These are phyloP conservation scores for Scomber japonicus DNA, from an alignment of 2,113 vertebrate species.

Conservation along the genomic window DNA sequence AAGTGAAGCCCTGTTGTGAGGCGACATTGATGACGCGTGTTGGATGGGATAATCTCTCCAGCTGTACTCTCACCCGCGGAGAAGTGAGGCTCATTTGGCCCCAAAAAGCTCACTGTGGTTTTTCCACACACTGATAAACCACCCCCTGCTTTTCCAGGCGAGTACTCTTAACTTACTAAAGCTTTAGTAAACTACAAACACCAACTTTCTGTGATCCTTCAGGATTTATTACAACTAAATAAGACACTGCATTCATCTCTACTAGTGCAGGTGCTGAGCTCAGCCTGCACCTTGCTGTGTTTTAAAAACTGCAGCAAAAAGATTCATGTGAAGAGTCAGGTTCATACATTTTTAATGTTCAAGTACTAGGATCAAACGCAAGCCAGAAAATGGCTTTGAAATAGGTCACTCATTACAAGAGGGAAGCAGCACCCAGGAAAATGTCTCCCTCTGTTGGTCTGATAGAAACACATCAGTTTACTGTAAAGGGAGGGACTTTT, in stretches of 20 bases:
- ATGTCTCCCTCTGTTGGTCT: slow-evolving; percentile 64
- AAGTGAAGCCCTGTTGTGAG: slow-evolving; percentile 74
- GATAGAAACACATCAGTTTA: not conserved
- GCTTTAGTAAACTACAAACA: not conserved
- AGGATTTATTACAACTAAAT: not conserved
- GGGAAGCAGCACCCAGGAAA: not conserved
- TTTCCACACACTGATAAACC: slow-evolving; percentile 44
- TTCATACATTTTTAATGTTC: slow-evolving; percentile 2
- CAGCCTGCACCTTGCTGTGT: not conserved
- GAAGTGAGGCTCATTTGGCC: slow-evolving; percentile 67
- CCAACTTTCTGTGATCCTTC: not conserved
- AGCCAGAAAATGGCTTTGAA: slow-evolving; percentile 18
- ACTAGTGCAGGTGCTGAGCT: not conserved
- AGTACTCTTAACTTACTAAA: not conserved
- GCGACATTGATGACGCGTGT: slow-evolving; percentile 80
- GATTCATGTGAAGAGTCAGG: slow-evolving; percentile 3
- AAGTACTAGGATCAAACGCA: slow-evolving; percentile 1
- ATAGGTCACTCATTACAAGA: not conserved
- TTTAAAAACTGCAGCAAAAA: not conserved
- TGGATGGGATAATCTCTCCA: slow-evolving; percentile 79
- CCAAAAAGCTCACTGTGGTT: slow-evolving; percentile 44
- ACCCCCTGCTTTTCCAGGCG: slow-evolving; percentile 16
- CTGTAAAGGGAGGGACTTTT: not conserved
- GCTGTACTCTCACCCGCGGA: slow-evolving; percentile 72
- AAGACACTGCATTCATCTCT: not conserved